Evolutionary conservation across 2,797 vertebrate species (phyloP).

Genomic region (Vultur gryphus): DNA sequence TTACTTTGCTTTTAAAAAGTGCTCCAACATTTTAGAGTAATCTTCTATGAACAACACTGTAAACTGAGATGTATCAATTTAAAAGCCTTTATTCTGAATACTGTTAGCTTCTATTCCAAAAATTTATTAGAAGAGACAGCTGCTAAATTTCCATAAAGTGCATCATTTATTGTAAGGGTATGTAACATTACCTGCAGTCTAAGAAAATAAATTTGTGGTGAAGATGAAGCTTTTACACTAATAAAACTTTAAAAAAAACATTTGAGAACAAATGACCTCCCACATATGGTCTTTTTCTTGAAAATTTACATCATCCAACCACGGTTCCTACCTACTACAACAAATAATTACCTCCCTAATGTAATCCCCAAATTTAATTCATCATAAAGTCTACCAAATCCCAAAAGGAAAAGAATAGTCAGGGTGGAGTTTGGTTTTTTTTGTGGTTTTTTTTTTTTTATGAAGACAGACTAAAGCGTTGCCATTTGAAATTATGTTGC

Average conservation of each 20-base stretch:
- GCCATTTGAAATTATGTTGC: neutral
- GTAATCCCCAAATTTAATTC: neutral
- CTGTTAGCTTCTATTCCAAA: neutral
- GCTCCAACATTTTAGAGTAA: neutral
- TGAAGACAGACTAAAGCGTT: neutral
- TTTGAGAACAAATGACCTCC: neutral
- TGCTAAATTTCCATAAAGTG: neutral
- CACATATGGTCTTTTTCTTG: neutral
- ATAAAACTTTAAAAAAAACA: neutral
- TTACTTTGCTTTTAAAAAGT: neutral
- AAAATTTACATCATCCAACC: neutral
- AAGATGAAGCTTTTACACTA: neutral
- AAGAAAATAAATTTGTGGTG: neutral
- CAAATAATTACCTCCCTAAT: neutral
- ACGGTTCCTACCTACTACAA: neutral
- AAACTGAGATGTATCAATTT: neutral
- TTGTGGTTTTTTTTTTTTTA: neutral
- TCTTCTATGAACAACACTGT: neutral
- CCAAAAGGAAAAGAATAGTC: neutral
- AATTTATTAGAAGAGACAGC: neutral
- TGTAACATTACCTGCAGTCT: neutral
- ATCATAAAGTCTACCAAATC: neutral
- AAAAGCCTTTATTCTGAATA: neutral
- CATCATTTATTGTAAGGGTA: neutral
- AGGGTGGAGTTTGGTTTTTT: neutral